Evolutionary conservation across 2,113 vertebrate genomes (phyloP).

Genomic region (Platysteira castanea): DNA sequence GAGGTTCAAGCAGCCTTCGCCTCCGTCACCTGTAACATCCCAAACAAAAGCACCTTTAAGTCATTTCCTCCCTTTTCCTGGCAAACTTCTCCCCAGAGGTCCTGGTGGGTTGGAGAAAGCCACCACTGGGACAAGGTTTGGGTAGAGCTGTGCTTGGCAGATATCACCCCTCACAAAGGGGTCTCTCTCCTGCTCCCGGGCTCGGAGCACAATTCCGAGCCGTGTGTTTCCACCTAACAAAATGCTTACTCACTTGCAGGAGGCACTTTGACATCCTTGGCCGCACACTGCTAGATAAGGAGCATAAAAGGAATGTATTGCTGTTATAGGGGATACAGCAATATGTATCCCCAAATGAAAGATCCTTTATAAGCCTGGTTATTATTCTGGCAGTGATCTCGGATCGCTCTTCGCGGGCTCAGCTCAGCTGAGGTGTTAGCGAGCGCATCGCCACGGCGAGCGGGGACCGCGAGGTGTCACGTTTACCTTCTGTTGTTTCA

Average conservation of each 20-base stretch:
- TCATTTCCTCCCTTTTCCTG: not conserved
- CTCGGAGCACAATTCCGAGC: not conserved
- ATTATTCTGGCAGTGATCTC: conserved; percentile 13
- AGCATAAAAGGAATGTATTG: conserved; percentile 4
- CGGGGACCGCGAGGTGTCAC: not conserved
- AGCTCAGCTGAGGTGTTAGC: not conserved
- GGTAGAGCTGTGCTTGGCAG: not conserved
- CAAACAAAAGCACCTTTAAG: not conserved
- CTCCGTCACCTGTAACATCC: not conserved
- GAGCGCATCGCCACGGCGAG: not conserved
- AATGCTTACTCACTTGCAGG: conserved; percentile 51
- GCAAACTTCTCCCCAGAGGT: not conserved
- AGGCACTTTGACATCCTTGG: conserved; percentile 36
- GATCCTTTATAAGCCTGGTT: conserved; percentile 9
- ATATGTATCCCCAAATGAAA: not conserved
- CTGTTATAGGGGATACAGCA: conserved; percentile 21
- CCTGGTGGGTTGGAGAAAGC: not conserved
- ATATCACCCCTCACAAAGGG: not conserved
- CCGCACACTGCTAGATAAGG: conserved; percentile 1
- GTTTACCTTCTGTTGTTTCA: conserved; percentile 2
- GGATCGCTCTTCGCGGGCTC: not conserved
- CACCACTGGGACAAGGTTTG: not conserved
- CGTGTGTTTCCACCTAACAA: conserved; percentile 32
- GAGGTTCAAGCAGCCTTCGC: not conserved
- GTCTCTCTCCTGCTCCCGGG: not conserved